Conservation (phyloP, 2,888 invertebrate genomes). For the Bombyx huttoni region DNA sequence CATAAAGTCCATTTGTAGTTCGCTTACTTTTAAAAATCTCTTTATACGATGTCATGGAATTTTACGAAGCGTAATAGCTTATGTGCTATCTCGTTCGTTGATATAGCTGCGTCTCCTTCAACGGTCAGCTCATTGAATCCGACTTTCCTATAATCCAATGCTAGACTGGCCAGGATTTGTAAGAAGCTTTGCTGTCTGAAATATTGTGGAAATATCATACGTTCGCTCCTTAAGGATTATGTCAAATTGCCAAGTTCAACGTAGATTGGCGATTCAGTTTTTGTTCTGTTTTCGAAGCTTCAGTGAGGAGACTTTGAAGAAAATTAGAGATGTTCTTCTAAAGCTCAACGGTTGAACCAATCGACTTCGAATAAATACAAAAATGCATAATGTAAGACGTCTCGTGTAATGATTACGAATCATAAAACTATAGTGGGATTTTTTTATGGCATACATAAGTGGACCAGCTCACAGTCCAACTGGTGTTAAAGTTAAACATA, state of each 20-base stretch:
- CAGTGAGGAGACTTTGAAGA: too few relatives aligned
- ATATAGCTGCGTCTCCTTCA: slow-evolving; percentile 20
- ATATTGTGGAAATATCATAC: slow-evolving; percentile 44
- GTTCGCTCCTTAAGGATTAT: slow-evolving; percentile 31
- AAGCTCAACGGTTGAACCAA: too few relatives aligned
- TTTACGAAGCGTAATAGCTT: slow-evolving; percentile 53
- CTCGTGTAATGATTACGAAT: too few relatives aligned
- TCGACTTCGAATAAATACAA: too few relatives aligned
- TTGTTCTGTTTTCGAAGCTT: background rate
- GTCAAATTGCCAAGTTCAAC: slow-evolving; percentile 29
- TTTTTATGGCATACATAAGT: too few relatives aligned
- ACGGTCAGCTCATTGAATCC: slow-evolving; percentile 45
- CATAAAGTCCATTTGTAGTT: slow-evolving; percentile 14
- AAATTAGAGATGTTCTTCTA: too few relatives aligned
- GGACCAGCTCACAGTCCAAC: too few relatives aligned
- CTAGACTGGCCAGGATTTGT: slow-evolving; percentile 48
- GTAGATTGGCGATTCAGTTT: background rate
- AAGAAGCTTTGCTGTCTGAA: slow-evolving; percentile 29
- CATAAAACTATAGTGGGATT: too few relatives aligned
- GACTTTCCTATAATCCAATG: slow-evolving; percentile 54
- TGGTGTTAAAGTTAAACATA: too few relatives aligned
- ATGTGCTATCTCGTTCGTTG: slow-evolving; percentile 18
- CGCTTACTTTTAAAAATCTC: slow-evolving; percentile 34
- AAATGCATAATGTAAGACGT: too few relatives aligned
- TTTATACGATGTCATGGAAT: slow-evolving; percentile 55